phyloP scores from a whole-genome alignment of 2,888 invertebrate species.

The Pemphredon lugubris region DNA sequence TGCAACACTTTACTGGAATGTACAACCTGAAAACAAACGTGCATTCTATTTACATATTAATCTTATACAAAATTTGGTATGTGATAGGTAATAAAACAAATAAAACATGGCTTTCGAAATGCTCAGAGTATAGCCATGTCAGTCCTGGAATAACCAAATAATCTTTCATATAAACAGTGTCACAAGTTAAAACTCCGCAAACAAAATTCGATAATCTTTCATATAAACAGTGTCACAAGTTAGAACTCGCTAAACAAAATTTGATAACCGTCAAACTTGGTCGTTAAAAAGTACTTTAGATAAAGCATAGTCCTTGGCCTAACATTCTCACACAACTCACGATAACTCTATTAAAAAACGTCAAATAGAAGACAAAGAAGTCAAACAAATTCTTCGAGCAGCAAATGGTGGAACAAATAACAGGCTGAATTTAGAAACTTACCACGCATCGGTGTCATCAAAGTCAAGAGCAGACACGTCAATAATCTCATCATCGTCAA shows the following conservation, averaged over 20 bases:
- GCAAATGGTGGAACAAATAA: neutral
- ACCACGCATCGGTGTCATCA: conserved; percentile 68
- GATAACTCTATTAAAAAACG: no score
- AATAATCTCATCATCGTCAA: conserved; percentile 64
- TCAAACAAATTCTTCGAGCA: neutral
- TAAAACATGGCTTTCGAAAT: no score
- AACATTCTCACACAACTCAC: no score
- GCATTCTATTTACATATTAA: neutral
- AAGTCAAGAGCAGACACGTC: conserved; percentile 66
- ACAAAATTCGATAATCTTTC: neutral
- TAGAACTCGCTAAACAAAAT: no score
- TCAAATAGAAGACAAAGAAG: no score
- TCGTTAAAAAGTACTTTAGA: no score
- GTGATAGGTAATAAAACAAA: neutral
- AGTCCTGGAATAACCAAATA: neutral
- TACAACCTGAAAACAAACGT: conserved; percentile 61
- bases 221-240: no score
- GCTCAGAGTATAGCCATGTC: no score
- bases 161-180: neutral
- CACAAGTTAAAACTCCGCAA: no score
- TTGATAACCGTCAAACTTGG: no score
- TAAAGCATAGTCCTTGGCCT: no score
- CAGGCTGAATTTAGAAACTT: conserved; percentile 4
- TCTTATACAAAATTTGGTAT: neutral
- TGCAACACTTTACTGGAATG: conserved; percentile 39